These are phyloP conservation scores for Microctonus brassicae DNA, from an alignment of 2,888 invertebrate genomes.

Conservation along the genomic window DNA sequence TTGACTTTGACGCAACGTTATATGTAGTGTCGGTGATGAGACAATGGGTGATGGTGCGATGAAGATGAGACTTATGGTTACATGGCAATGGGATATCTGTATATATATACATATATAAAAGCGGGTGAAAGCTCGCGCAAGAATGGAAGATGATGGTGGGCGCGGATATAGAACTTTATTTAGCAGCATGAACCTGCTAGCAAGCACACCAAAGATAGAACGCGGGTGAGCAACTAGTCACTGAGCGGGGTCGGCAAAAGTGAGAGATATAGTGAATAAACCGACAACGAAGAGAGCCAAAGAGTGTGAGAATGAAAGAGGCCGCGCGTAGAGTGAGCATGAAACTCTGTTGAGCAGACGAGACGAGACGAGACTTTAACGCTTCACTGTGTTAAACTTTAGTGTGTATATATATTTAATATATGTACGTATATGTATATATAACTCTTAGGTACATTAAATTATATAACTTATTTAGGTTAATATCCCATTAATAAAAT, in stretches of 20 bases:
- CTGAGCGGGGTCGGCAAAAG: background rate
- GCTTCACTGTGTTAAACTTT: background rate
- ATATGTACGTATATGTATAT: too few relatives aligned
- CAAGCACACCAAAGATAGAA: slow-evolving; percentile 11
- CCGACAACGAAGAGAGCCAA: background rate
- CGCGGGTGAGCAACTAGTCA: slow-evolving; percentile 11
- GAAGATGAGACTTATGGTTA: background rate
- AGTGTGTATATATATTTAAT: background rate
- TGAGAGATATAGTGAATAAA: background rate
- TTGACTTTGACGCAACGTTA: background rate
- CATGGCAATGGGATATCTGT: background rate
- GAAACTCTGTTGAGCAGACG: background rate
- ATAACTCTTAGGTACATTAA: background rate
- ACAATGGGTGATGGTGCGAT: too few relatives aligned
- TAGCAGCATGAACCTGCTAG: slow-evolving; percentile 1
- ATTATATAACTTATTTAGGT: slow-evolving; percentile 2
- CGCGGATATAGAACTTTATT: slow-evolving; percentile 27
- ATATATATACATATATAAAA: background rate
- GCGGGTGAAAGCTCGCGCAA: background rate
- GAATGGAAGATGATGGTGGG: background rate
- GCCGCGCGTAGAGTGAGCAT: slow-evolving; percentile 6
- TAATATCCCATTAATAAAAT: background rate
- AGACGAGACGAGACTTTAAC: slow-evolving; percentile 11
- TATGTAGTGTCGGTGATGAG: too few relatives aligned
- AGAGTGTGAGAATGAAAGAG: background rate